Conservation (phyloP, 2,113 vertebrate genomes). For the Furnarius figulus region DNA sequence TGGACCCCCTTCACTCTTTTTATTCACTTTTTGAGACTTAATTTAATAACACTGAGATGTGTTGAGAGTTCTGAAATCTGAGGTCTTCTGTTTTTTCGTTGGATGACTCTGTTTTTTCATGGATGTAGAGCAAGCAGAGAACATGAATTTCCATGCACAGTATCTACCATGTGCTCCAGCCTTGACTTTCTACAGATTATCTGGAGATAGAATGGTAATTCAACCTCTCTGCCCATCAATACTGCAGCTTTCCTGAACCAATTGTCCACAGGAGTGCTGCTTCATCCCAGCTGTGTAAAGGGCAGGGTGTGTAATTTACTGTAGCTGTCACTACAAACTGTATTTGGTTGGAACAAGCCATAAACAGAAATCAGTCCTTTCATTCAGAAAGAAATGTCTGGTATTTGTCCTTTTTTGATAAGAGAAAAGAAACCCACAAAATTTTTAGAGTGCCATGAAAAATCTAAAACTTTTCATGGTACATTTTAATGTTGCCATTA, state of each 20-base stretch:
- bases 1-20: not conserved
- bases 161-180: not conserved
- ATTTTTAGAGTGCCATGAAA: not conserved
- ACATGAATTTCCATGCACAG: not conserved
- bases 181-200: not conserved
- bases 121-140: not conserved
- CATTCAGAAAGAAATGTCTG: not conserved
- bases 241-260: not conserved
- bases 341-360: not conserved
- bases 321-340: not conserved
- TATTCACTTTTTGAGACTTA: not conserved
- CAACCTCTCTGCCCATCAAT: fast-evolving
- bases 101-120: not conserved
- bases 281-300: not conserved
- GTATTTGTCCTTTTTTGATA: not conserved
- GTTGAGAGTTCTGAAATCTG: not conserved
- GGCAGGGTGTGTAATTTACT: not conserved
- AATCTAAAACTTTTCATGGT: not conserved
- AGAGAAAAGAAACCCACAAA: not conserved
- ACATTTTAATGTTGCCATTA: not conserved
- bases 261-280: not conserved
- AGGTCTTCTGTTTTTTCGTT: not conserved
- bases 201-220: not conserved
- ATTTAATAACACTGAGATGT: not conserved
- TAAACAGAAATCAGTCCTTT: not conserved